Percentiles rank a stretch among this genome's conserved stretches.
Conservation (phyloP, 2,113 vertebrate species). For the Halichoerus grypus region DNA sequence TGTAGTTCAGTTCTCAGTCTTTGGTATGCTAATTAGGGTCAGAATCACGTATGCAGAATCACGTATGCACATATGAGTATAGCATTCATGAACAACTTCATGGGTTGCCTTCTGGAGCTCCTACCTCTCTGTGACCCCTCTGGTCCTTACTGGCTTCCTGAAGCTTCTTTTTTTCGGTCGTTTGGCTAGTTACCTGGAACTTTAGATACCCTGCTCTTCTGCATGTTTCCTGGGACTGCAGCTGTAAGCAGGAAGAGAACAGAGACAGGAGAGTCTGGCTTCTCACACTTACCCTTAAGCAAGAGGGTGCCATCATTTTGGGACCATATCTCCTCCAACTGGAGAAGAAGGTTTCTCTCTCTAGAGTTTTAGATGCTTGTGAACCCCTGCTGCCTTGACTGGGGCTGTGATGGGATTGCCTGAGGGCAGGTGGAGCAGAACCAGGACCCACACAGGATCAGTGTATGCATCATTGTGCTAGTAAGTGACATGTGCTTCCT, state of each 20-base stretch:
- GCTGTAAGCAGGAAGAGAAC: background rate
- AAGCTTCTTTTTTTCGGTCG: background rate
- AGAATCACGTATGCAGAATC: background rate
- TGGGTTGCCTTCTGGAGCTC: background rate
- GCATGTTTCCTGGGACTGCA: background rate
- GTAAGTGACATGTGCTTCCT: conserved; percentile 95
- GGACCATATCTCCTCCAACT: background rate
- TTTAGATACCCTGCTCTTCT: background rate
- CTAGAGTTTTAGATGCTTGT: background rate
- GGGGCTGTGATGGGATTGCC: background rate
- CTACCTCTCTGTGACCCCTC: background rate
- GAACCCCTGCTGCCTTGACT: background rate
- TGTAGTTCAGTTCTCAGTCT: background rate
- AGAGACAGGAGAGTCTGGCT: background rate
- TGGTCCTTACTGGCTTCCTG: background rate
- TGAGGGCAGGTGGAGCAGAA: conserved; percentile 92
- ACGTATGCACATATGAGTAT: background rate
- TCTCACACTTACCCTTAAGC: background rate
- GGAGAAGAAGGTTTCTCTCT: background rate
- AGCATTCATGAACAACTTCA: background rate
- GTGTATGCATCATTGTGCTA: conserved; percentile 93
- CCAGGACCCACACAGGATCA: conserved; percentile 93
- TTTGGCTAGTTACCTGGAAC: background rate
- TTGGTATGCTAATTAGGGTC: background rate
- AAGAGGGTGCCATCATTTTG: background rate